Conservation (phyloP, 2,797 vertebrate genomes). For the Tokudaia tokunoshimensis region DNA sequence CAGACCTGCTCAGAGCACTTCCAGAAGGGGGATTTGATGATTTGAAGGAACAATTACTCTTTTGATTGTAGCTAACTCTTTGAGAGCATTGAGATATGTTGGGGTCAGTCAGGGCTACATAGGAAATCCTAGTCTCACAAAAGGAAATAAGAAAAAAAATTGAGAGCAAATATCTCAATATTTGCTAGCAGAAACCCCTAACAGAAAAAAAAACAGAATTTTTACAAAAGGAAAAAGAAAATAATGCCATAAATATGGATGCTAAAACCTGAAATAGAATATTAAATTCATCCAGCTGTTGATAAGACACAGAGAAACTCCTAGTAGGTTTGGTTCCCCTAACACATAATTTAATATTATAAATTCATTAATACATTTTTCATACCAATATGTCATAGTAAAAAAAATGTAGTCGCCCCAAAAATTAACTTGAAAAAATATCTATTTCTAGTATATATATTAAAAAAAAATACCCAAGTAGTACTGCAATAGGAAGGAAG, state of each 20-base stretch:
- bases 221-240: constrained; percentile 50
- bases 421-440: constrained; percentile 46
- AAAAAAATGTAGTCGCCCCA: constrained; percentile 42
- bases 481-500: not conserved
- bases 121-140: not conserved
- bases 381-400: constrained; percentile 51
- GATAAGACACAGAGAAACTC: constrained; percentile 37
- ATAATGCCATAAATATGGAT: not conserved
- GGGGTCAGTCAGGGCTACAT: not conserved
- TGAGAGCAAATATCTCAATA: not conserved
- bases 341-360: constrained; percentile 64
- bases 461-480: not conserved
- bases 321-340: constrained; percentile 26
- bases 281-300: constrained; percentile 28
- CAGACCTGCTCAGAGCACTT: constrained; percentile 20
- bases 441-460: constrained; percentile 38
- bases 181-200: not conserved
- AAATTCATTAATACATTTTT: constrained; percentile 65
- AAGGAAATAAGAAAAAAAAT: not conserved
- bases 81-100: not conserved
- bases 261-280: constrained; percentile 24
- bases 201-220: not conserved
- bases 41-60: constrained; percentile 42
- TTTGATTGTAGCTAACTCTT: constrained; percentile 13
- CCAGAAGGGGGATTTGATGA: constrained; percentile 32